Evolutionary conservation across 2,888 invertebrate species (phyloP), one percentile per base, ranked within the genome.

Genomic region (Achlya flavicornis): DNA sequence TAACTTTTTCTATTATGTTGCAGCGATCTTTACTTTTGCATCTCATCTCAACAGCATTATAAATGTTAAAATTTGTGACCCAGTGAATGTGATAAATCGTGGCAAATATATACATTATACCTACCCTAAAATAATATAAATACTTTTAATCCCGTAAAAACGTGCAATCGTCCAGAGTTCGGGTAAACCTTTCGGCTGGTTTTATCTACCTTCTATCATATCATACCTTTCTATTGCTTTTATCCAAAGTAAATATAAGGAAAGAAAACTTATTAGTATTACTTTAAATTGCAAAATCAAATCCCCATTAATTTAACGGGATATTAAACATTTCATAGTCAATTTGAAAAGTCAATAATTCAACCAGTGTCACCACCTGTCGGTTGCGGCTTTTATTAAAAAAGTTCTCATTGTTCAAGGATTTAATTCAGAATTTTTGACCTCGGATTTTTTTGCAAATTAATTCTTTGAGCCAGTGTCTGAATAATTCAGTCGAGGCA

Each of bases 331-430:
- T 80, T 72, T 69, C 76, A 72, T 77, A 76, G 80, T 76, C 72
- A 85, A 84, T 85, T 83, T 78, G 75, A 75, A 79, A 84, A 84
- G 76, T 81, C 85, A 85, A 88, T 91, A 89, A 89, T 89, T 91
- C 88, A 83, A 74, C 68, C 68, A 66, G 70, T 66, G 75, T 74
- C 73, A 70, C 82, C 89, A 90, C 90, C 89, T 90, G 89, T 85
- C 87, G 80, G 76, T 73, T 64, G 70, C n/a, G 71, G 73, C 77
- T 84, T 90, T 88, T 90, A 89, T 89, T 90, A 90, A 91, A 91
- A 90, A 91, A 90, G 87, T 90, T 90, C 73, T 75, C 74, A 12
- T 79, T 79, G 83, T 83, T 84, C 76, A 77, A 77, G 81, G 80
- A 81, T 87, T 87, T 84, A 81, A 87, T 85, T 85, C 80, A 64